Evolutionary conservation across 2,797 vertebrate genomes (phyloP).

Genomic region (Pygocentrus nattereri): DNA sequence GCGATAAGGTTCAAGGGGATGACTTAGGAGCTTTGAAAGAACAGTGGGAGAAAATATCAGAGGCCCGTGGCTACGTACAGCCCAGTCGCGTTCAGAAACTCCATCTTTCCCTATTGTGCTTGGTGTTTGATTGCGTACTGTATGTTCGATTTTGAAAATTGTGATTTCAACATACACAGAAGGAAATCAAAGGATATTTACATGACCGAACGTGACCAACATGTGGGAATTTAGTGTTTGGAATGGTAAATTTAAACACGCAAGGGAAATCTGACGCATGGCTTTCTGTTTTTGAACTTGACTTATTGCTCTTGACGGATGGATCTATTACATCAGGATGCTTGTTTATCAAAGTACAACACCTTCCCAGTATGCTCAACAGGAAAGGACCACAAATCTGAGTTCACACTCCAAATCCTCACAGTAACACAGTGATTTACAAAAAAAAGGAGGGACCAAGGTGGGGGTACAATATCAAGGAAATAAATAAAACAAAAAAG

Average conservation of each 20-base stretch:
- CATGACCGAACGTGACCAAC: slow-evolving; percentile 18
- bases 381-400: slow-evolving; percentile 51
- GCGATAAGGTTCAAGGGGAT: slow-evolving; percentile 26
- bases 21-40: slow-evolving; percentile 23
- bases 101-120: slow-evolving; percentile 61
- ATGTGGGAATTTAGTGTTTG: slow-evolving; percentile 42
- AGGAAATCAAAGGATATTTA: slow-evolving; percentile 39
- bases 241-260: slow-evolving; percentile 43
- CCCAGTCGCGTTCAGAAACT: slow-evolving; percentile 16
- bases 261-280: slow-evolving; percentile 54
- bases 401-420: slow-evolving; percentile 56
- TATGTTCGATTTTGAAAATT: slow-evolving; percentile 7
- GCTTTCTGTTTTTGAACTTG: slow-evolving; percentile 54
- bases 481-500: not conserved
- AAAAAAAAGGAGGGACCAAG: slow-evolving; percentile 40
- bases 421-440: slow-evolving; percentile 61
- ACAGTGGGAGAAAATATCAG: slow-evolving; percentile 1
- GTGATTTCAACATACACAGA: slow-evolving; percentile 27
- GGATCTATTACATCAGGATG: slow-evolving; percentile 56
- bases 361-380: slow-evolving; percentile 43
- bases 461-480: slow-evolving; percentile 30
- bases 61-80: not conserved
- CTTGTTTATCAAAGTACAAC: slow-evolving; percentile 50
- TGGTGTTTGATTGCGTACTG: slow-evolving; percentile 55
- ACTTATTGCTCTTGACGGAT: slow-evolving; percentile 68